These are phyloP conservation scores for Orussus abietinus DNA, from an alignment of 1,140 invertebrate genomes.

Conservation along the genomic window DNA sequence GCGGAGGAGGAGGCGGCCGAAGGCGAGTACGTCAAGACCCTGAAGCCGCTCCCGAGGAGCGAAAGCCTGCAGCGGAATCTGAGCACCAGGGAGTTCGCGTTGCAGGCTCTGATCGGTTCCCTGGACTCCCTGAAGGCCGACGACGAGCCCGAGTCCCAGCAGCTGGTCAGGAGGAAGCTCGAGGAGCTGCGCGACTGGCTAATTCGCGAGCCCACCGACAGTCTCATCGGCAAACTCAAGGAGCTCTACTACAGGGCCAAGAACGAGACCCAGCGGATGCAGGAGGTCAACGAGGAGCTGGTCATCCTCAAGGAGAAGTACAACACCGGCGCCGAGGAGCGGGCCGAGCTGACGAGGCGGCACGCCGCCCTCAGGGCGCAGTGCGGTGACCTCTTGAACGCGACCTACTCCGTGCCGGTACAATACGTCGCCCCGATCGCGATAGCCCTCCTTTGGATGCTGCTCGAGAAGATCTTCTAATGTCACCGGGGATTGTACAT, in stretches of 20 bases:
- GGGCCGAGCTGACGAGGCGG: constrained; percentile 46
- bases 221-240: constrained; percentile 31
- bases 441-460: constrained; percentile 43
- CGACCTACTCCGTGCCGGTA: constrained; percentile 45
- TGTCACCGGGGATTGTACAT: constrained; percentile 10
- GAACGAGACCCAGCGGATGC: constrained; percentile 45
- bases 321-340: constrained; percentile 48
- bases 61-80: constrained; percentile 15
- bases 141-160: constrained; percentile 27
- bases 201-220: constrained; percentile 29
- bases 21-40: constrained; percentile 35
- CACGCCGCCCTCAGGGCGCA: constrained; percentile 40
- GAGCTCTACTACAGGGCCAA: constrained; percentile 38
- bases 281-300: constrained; percentile 53
- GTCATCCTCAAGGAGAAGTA: constrained; percentile 55
- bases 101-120: constrained; percentile 33
- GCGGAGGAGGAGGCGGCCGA: constrained; percentile 24
- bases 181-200: constrained; percentile 39
- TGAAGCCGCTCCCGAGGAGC: constrained; percentile 29
- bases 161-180: constrained; percentile 31
- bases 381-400: constrained; percentile 43
- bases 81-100: constrained; percentile 28
- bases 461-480: constrained; percentile 49
- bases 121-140: constrained; percentile 29
- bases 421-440: constrained; percentile 45